Conservation (phyloP, 2,113 vertebrate species). For the Dermatemys mawii region DNA sequence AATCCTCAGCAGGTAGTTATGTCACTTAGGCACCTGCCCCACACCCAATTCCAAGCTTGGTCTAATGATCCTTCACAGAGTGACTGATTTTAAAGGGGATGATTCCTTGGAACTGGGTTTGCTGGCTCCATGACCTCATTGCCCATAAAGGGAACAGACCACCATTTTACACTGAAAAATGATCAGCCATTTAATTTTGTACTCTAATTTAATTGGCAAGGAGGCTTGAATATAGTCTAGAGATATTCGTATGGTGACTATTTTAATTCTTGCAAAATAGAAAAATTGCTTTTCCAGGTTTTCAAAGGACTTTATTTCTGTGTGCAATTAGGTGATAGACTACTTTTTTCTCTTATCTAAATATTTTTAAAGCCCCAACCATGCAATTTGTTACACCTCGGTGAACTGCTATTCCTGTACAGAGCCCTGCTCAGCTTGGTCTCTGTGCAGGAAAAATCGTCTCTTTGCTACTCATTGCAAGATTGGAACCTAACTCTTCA, state of each 20-base stretch:
- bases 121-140: not conserved
- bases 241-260: not conserved
- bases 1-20: no score
- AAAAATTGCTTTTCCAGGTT: not conserved
- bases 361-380: not conserved
- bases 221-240: not conserved
- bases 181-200: not conserved
- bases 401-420: not conserved
- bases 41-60: not conserved
- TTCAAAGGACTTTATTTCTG: not conserved
- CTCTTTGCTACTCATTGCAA: not conserved
- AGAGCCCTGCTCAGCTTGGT: not conserved
- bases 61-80: not conserved
- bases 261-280: not conserved
- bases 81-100: not conserved
- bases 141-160: not conserved
- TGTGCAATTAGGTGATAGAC: not conserved
- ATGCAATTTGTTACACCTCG: not conserved
- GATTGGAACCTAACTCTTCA: not conserved
- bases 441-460: not conserved
- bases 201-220: not conserved
- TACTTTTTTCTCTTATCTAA: not conserved
- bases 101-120: fast-evolving
- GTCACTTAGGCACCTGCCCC: not conserved
- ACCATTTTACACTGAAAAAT: not conserved